Evolutionary conservation across 2,888 invertebrate species (phyloP).

Genomic region (Agriopis leucophaearia): DNA sequence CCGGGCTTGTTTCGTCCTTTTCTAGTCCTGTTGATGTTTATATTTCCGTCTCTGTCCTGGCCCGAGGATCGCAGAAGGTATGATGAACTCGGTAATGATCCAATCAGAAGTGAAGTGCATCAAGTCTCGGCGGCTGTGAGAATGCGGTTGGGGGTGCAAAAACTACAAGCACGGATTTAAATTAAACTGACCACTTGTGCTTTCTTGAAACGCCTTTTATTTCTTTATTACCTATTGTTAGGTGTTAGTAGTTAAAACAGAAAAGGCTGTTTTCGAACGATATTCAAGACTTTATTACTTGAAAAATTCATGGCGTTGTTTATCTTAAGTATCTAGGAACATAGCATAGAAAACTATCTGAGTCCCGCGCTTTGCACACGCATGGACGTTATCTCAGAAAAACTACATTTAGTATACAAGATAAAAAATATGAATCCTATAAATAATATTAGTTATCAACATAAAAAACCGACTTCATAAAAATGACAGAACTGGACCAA

Average conservation of each 20-base stretch:
- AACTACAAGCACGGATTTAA: conserved; percentile 83
- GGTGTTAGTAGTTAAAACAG: neutral
- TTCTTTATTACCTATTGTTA: conserved; percentile 33
- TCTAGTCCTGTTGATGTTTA: conserved; percentile 48
- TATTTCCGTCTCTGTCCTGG: conserved; percentile 70
- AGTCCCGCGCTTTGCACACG: too few species aligned
- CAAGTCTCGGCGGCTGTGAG: conserved; percentile 83
- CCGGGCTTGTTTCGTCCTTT: conserved; percentile 60
- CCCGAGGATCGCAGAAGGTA: conserved; percentile 83
- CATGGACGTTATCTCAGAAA: too few species aligned
- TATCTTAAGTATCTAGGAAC: too few species aligned
- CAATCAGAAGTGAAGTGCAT: conserved; percentile 87
- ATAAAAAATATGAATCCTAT: too few species aligned
- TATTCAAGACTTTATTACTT: neutral
- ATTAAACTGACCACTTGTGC: conserved; percentile 80
- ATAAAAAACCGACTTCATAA: too few species aligned
- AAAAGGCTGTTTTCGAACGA: neutral
- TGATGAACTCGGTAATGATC: conserved; percentile 87
- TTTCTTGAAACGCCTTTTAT: conserved; percentile 64
- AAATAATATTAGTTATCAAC: too few species aligned
- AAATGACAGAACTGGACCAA: too few species aligned
- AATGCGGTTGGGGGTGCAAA: conserved; percentile 86
- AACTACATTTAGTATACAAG: too few species aligned
- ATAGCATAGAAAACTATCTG: too few species aligned
- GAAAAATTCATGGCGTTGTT: neutral